Conservation (phyloP, 2,888 invertebrate genomes). For the Drosophila aldrichi region DNA sequence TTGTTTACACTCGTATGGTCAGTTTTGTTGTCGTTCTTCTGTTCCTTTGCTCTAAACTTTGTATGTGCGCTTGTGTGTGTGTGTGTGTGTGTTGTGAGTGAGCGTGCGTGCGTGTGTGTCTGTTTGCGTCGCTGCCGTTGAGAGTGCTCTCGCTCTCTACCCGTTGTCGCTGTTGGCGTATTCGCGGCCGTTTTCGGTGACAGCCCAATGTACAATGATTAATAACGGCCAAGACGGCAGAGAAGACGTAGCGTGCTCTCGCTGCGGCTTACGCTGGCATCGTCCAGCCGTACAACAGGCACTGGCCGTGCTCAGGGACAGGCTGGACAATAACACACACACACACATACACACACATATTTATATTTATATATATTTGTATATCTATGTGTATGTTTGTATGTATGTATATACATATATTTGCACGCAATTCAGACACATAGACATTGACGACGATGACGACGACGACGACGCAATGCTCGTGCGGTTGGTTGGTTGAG, state of each 20-base stretch:
- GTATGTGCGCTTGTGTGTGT: constrained; percentile 9
- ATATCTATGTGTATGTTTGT: constrained; percentile 27
- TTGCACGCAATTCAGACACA: constrained; percentile 48
- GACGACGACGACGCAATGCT: constrained; percentile 63
- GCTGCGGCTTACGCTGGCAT: constrained; percentile 53
- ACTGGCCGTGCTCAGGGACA: constrained; percentile 55
- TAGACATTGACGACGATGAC: constrained; percentile 41
- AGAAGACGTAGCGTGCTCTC: constrained; percentile 72
- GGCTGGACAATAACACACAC: constrained; percentile 48
- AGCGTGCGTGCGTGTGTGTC: constrained; percentile 13
- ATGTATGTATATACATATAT: constrained; percentile 1
- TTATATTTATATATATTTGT: constrained; percentile 24
- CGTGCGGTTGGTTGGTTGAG: constrained; percentile 63
- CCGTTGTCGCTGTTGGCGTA: constrained; percentile 60
- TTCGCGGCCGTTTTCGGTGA: constrained; percentile 84
- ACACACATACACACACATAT: constrained; percentile 4
- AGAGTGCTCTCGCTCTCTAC: constrained; percentile 48
- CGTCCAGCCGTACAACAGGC: constrained; percentile 57
- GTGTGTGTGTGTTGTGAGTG: constrained; percentile 11
- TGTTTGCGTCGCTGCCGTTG: constrained; percentile 35
- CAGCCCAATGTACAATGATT: constrained; percentile 85
- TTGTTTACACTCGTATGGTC: constrained; percentile 74
- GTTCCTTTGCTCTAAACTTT: constrained; percentile 48
- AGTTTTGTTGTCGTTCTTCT: constrained; percentile 71
- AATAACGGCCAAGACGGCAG: constrained; percentile 82